A percentile compares a stretch with the other conserved stretches of the same genome.
Evolutionary conservation across 2,797 vertebrate genomes (phyloP).

Genomic region (Brachymystax lenok): DNA sequence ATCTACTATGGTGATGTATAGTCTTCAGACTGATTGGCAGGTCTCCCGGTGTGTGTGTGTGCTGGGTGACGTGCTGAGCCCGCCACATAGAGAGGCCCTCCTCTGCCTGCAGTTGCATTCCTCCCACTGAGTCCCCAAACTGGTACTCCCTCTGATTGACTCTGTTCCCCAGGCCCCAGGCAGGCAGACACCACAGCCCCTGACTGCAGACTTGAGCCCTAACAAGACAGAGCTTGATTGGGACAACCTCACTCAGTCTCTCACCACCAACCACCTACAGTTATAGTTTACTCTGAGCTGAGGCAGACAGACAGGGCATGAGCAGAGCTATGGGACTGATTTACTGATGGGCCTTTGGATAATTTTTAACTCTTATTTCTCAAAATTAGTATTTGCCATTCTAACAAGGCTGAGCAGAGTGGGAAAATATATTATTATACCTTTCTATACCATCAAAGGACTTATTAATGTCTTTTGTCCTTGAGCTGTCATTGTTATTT

Average conservation of each 20-base stretch:
- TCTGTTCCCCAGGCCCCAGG: constrained; percentile 51
- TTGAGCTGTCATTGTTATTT: constrained; percentile 3
- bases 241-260: neutral
- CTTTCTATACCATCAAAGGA: neutral
- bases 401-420: neutral
- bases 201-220: constrained; percentile 3
- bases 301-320: neutral
- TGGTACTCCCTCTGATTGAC: constrained; percentile 73
- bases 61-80: constrained; percentile 65
- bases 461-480: neutral
- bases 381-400: neutral
- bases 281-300: neutral
- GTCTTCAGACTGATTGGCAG: constrained; percentile 64
- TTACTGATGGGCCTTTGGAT: neutral
- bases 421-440: neutral
- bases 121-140: constrained; percentile 55
- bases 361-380: neutral
- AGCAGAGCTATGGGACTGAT: neutral
- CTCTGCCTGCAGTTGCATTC: constrained; percentile 67
- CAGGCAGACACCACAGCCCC: neutral
- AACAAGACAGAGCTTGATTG: constrained; percentile 10
- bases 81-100: constrained; percentile 65
- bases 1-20: constrained; percentile 20
- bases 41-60: constrained; percentile 55
- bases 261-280: neutral